Evolutionary conservation across 2,113 vertebrate genomes (phyloP).

Genomic region (Calcarius ornatus): DNA sequence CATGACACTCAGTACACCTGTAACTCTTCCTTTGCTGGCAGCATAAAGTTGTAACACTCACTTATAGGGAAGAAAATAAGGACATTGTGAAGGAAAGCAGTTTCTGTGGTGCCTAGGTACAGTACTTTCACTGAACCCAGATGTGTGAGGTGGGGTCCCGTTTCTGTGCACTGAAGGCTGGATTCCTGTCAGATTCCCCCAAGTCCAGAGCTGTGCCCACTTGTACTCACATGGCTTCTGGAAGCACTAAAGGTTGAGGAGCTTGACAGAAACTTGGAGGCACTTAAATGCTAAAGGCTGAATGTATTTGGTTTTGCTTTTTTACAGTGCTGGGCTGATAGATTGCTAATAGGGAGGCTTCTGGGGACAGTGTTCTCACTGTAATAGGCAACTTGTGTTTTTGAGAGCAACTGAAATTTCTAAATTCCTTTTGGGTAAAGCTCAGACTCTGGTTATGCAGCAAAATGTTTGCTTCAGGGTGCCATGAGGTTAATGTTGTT

Average conservation of each 20-base stretch:
- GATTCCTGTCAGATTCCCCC: neutral
- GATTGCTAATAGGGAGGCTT: neutral
- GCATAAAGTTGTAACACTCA: neutral
- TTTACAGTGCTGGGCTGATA: neutral
- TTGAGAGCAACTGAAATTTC: neutral
- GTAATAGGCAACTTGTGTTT: neutral
- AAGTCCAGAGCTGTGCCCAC: neutral
- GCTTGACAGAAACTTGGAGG: neutral
- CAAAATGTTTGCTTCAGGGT: neutral
- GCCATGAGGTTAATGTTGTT: neutral
- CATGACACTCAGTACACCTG: fast-evolving
- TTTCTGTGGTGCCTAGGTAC: neutral
- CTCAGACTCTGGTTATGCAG: neutral
- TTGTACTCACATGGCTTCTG: fast-evolving
- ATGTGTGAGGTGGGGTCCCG: neutral
- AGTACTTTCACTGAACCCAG: fast-evolving
- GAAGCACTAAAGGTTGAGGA: neutral
- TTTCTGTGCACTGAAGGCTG: neutral
- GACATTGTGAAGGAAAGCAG: neutral
- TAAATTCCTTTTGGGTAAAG: neutral
- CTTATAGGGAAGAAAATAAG: neutral
- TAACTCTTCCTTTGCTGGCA: neutral
- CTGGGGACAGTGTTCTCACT: neutral
- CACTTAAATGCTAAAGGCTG: neutral
- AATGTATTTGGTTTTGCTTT: neutral